These are phyloP conservation scores for Venusia cambrica DNA, from an alignment of 2,888 invertebrate genomes.

Conservation along the genomic window DNA sequence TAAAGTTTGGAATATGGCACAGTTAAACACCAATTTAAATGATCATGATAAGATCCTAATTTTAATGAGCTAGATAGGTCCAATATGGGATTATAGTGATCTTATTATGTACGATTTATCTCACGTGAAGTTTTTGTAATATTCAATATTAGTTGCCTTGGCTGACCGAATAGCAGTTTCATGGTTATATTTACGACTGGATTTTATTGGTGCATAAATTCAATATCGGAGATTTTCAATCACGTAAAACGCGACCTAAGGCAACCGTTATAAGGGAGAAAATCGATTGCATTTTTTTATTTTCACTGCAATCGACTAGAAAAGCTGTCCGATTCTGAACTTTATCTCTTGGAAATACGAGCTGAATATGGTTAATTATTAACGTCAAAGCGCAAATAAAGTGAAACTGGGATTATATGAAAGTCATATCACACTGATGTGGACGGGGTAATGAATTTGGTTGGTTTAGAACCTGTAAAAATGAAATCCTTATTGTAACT, in stretches of 20 bases:
- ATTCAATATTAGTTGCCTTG: conserved; percentile 24
- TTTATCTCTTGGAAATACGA: neutral
- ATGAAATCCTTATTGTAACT: too few relatives aligned
- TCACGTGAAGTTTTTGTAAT: conserved; percentile 14
- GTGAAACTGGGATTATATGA: neutral
- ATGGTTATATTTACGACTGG: conserved; percentile 39
- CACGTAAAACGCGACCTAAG: conserved; percentile 12
- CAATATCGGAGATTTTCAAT: conserved; percentile 20
- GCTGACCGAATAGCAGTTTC: conserved; percentile 33
- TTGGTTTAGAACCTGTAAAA: too few relatives aligned
- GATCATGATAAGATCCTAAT: too few relatives aligned
- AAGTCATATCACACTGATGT: too few relatives aligned
- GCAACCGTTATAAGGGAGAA: conserved; percentile 11
- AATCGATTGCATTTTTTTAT: conserved; percentile 10
- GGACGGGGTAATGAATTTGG: too few relatives aligned
- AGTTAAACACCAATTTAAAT: too few relatives aligned
- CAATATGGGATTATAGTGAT: too few relatives aligned
- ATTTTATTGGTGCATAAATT: conserved; percentile 40
- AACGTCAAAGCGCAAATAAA: conserved; percentile 2
- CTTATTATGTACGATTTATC: too few relatives aligned
- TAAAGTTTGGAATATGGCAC: too few relatives aligned
- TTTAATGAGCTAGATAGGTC: too few relatives aligned
- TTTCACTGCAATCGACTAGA: neutral
- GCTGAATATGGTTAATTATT: conserved; percentile 1
- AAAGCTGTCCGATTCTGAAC: conserved; percentile 2